Evolutionary conservation across 2,888 invertebrate genomes (phyloP), one percentile per base, ranked within the genome.

Genomic region (Octodonta nipae): DNA sequence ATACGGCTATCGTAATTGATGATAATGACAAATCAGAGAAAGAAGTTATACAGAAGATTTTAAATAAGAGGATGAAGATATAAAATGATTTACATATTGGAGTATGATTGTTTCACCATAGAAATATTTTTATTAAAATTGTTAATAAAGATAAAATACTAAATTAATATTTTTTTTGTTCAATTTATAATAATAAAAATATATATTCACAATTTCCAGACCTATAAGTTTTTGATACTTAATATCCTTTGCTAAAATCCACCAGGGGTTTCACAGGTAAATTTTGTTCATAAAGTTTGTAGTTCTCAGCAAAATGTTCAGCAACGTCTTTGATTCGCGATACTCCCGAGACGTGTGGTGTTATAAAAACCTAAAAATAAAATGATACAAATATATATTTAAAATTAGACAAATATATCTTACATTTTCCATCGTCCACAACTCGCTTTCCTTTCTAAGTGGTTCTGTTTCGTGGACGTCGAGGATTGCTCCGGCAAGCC

Each of bases 391-490:
- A 30, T 7, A 30, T 8, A 24, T 3, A 25, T 20, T 15, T 11
- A 29, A n/a, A 25, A n/a, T n/a, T n/a, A n/a, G n/a, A n/a, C n/a
- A n/a, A n/a, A n/a, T n/a, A n/a, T n/a, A n/a, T 35, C 38, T 44
- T 44, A 71, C 71, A 46, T 67, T 61, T 15, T 65, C 60, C 39
- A 64, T 56, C 26, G 42, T 50, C 72, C 72, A 73, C 34, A 73
- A 53, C 22, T 52, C 51, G 50, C 65, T 69, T 1, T 53, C 47
- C 29, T 45, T 38, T 6, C 65, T 57, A 24, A 73, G 49, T n/a
- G 73, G 73, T 50, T 73, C 72, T 15, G 46, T 43, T 36, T 60
- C 55, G 51, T 69, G 68, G 12, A 73, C 72, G 53, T 73, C 73
- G 26, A 73, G 52, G 42, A 71, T 63, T 26, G 70, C 71, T 22